A percentile compares a stretch with the other conserved stretches of the same genome.
phyloP scores from a whole-genome alignment of 2,888 invertebrate genomes.

The Campaea margaritaria region DNA sequence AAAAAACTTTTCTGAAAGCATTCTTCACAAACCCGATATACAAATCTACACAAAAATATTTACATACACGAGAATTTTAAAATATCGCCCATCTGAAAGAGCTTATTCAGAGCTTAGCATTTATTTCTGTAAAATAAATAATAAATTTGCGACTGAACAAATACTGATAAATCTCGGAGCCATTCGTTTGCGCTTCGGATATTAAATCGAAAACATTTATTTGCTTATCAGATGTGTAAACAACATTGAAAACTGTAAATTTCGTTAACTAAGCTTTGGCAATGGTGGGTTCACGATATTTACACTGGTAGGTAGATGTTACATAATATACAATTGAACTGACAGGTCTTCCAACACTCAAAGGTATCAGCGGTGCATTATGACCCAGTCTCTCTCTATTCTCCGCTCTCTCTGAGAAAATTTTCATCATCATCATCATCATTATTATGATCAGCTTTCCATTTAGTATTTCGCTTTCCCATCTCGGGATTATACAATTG shows the following conservation, averaged over 20 bases:
- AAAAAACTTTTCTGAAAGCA: neutral
- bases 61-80: constrained; percentile 15
- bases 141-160: constrained; percentile 23
- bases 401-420: too few relatives aligned
- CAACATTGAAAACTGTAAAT: constrained; percentile 10
- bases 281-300: neutral
- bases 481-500: too few relatives aligned
- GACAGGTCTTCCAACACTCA: too few relatives aligned
- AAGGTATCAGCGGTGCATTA: too few relatives aligned
- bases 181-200: constrained; percentile 27
- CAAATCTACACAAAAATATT: neutral
- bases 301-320: neutral
- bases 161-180: constrained; percentile 21
- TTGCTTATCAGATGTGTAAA: constrained; percentile 24
- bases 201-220: constrained; percentile 31
- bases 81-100: constrained; percentile 15
- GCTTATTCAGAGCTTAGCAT: constrained; percentile 11
- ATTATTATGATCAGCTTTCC: too few relatives aligned
- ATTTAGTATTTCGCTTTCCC: too few relatives aligned
- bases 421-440: too few relatives aligned
- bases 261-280: constrained; percentile 2
- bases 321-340: too few relatives aligned
- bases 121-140: constrained; percentile 28
- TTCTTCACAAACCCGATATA: neutral
- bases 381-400: too few relatives aligned